A percentile compares a stretch with the other conserved stretches of the same genome.
phyloP scores from a whole-genome alignment of 2,797 vertebrate genomes.

The Ficedula albicollis region DNA sequence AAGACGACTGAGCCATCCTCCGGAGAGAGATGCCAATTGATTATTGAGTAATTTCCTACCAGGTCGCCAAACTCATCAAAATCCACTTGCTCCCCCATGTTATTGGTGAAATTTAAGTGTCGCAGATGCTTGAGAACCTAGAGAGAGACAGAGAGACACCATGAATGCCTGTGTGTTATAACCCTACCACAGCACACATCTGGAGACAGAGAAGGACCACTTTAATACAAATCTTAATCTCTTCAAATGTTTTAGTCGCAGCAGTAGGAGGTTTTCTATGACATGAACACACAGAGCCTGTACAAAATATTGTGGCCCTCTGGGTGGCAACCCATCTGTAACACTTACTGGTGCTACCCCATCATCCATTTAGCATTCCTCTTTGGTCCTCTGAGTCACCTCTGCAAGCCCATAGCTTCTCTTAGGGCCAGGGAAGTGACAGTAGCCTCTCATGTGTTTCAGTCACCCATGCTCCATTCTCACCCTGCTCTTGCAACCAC shows the following conservation, averaged over 20 bases:
- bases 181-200: background rate
- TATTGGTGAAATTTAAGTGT: conserved; percentile 94
- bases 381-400: background rate
- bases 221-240: background rate
- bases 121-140: conserved; percentile 94
- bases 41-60: conserved; percentile 91
- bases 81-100: conserved; percentile 89
- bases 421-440: background rate
- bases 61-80: conserved; percentile 91
- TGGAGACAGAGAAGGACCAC: background rate
- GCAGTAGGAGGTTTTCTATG: background rate
- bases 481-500: background rate
- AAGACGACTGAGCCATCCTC: conserved; percentile 92
- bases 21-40: conserved; percentile 93
- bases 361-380: background rate
- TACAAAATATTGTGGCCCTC: background rate
- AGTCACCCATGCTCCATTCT: background rate
- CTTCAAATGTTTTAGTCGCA: background rate
- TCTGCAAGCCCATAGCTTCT: background rate
- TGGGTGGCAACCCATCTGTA: background rate
- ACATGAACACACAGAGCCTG: background rate
- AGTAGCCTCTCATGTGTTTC: background rate
- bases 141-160: background rate
- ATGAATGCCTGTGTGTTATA: background rate
- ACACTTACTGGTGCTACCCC: background rate